Evolutionary conservation across 2,797 vertebrate genomes (phyloP).

Genomic region (Prunella strophiata): DNA sequence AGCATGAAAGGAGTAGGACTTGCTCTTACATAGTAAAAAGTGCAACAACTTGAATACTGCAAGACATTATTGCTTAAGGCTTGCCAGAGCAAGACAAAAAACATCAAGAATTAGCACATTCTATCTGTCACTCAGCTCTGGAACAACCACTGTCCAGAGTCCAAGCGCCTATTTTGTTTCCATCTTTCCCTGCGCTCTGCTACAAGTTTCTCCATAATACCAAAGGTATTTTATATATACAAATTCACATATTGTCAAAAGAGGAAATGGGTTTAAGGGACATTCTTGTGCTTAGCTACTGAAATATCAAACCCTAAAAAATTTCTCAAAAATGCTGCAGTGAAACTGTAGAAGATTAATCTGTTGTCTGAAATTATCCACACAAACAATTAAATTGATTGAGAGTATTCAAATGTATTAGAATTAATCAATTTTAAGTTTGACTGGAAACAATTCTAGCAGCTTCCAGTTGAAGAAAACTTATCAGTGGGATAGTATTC

Average conservation of each 20-base stretch:
- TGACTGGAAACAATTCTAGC: background rate
- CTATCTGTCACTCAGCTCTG: background rate
- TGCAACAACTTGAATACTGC: background rate
- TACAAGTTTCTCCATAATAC: background rate
- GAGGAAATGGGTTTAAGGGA: background rate
- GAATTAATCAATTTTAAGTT: background rate
- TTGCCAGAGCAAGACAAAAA: background rate
- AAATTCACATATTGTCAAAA: background rate
- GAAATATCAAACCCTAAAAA: background rate
- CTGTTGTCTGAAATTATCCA: background rate
- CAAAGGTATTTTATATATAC: background rate
- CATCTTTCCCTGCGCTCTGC: background rate
- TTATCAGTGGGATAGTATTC: background rate
- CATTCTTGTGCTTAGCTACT: background rate
- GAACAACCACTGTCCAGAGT: background rate
- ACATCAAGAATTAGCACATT: background rate
- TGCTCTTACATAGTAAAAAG: background rate
- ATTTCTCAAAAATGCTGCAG: background rate
- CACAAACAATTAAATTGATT: background rate
- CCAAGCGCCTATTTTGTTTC: fast-evolving
- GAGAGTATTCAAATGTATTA: background rate
- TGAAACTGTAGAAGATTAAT: background rate
- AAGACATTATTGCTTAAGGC: background rate
- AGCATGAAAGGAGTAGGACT: background rate
- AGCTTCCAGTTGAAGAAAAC: background rate